Conservation (phyloP, 1,140 invertebrate species). For the Trichonephila inaurata region DNA sequence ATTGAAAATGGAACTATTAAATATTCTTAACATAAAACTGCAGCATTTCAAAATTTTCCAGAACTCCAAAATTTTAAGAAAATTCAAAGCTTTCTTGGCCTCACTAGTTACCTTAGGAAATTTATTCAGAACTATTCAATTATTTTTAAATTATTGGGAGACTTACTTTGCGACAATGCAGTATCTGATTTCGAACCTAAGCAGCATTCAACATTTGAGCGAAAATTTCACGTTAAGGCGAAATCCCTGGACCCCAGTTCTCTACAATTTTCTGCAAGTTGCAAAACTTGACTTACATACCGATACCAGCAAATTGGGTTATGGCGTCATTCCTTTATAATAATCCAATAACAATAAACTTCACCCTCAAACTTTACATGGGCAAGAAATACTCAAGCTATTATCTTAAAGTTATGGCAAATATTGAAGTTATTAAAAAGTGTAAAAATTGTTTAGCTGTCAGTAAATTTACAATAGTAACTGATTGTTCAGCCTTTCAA, state of each 20-base stretch:
- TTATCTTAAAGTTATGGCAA: background rate
- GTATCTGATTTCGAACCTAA: background rate
- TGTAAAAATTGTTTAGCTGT: background rate
- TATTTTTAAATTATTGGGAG: background rate
- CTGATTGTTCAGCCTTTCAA: background rate
- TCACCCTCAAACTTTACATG: slow-evolving; percentile 18
- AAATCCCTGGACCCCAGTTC: slow-evolving; percentile 77
- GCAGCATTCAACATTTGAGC: background rate
- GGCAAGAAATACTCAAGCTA: background rate
- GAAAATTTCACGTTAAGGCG: background rate
- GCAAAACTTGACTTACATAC: slow-evolving; percentile 70
- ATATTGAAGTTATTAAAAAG: background rate
- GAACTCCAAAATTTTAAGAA: background rate
- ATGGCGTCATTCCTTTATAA: slow-evolving; percentile 82
- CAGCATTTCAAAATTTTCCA: background rate
- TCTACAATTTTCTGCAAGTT: slow-evolving; percentile 76
- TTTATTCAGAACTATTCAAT: no score
- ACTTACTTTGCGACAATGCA: background rate
- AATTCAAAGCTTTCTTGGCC: no score
- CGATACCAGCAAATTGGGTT: slow-evolving; percentile 81
- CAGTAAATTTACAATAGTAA: background rate
- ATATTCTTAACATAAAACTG: background rate
- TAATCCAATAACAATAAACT: slow-evolving; percentile 77
- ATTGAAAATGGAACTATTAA: background rate
- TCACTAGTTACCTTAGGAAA: no score